phyloP scores from a whole-genome alignment of 2,113 vertebrate genomes.

The Ptilonorhynchus violaceus region DNA sequence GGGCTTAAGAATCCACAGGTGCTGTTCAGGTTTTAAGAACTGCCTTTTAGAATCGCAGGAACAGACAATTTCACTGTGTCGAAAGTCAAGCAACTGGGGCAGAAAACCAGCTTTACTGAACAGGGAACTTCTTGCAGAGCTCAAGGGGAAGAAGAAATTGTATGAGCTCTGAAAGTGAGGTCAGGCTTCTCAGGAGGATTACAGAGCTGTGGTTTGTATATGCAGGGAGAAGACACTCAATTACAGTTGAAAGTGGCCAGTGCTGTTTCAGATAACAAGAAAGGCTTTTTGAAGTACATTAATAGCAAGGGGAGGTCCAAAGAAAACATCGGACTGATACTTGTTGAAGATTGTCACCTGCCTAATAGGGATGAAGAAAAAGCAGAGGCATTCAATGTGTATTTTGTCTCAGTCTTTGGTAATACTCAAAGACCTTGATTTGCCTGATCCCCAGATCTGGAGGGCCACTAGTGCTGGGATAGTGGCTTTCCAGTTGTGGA shows the following conservation, averaged over 20 bases:
- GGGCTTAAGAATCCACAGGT: accelerated
- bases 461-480: not conserved
- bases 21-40: not conserved
- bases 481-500: not conserved
- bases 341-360: not conserved
- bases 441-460: not conserved
- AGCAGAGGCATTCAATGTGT: not conserved
- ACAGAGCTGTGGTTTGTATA: not conserved
- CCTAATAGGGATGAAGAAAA: not conserved
- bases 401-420: not conserved
- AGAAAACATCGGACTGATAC: not conserved
- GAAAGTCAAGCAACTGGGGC: not conserved
- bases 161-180: not conserved
- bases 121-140: not conserved
- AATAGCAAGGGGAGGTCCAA: not conserved
- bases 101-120: not conserved
- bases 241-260: not conserved
- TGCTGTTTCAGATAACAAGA: not conserved
- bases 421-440: not conserved
- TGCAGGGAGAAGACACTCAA: not conserved
- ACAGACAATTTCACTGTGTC: not conserved
- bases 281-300: not conserved
- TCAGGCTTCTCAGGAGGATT: not conserved
- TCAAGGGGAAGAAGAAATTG: not conserved
- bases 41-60: not conserved